Evolutionary conservation across 2,797 vertebrate species (phyloP).

Genomic region (Synanceia verrucosa): DNA sequence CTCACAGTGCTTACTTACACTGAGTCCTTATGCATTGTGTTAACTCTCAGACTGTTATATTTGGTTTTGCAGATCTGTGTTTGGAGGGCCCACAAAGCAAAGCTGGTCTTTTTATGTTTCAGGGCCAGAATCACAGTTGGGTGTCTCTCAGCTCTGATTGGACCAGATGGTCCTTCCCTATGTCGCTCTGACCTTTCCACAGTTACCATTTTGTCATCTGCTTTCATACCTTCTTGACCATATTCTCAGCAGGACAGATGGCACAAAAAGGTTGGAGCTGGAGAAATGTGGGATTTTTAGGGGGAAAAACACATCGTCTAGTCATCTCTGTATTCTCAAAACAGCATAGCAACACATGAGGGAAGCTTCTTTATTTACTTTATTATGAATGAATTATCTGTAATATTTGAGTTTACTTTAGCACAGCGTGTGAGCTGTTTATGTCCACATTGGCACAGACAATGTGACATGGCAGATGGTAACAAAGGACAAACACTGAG

Average conservation of each 20-base stretch:
- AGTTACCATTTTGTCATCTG: slow-evolving; percentile 64
- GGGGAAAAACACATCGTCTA: not conserved
- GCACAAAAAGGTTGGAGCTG: slow-evolving; percentile 31
- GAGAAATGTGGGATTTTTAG: slow-evolving; percentile 13
- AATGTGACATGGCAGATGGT: slow-evolving; percentile 27
- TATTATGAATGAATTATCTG: not conserved
- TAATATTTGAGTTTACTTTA: not conserved
- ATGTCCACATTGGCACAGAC: slow-evolving; percentile 7
- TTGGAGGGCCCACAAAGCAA: slow-evolving; percentile 50
- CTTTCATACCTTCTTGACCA: slow-evolving; percentile 53
- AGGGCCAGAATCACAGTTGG: slow-evolving; percentile 69
- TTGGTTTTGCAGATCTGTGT: slow-evolving; percentile 24
- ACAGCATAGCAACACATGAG: not conserved
- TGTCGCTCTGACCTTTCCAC: slow-evolving; percentile 69
- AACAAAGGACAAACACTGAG: slow-evolving; percentile 1
- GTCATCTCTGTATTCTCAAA: slow-evolving; percentile 9
- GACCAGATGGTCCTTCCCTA: slow-evolving; percentile 72
- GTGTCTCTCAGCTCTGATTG: slow-evolving; percentile 64
- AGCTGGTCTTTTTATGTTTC: slow-evolving; percentile 61
- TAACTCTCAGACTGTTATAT: no score
- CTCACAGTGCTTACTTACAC: not conserved
- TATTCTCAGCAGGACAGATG: slow-evolving; percentile 59
- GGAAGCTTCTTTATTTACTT: not conserved
- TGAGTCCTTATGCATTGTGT: not conserved
- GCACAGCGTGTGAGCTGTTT: not conserved